Evolutionary conservation across 2,888 invertebrate genomes (phyloP).

Genomic region (Deilephila porcellus): DNA sequence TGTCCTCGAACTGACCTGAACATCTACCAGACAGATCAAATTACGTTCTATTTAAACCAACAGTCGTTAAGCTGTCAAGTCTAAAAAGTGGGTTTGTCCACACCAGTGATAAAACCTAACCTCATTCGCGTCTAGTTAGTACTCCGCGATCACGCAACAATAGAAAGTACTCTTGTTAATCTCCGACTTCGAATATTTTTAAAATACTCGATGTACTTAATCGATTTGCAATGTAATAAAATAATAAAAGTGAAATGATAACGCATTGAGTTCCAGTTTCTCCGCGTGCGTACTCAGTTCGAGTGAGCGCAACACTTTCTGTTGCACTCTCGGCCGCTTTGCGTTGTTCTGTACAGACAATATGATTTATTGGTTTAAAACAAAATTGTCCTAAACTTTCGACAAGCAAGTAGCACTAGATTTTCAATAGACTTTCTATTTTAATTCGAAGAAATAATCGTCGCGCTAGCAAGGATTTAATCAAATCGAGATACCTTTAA

Average conservation of each 20-base stretch:
- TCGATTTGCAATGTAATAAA: conserved; percentile 22
- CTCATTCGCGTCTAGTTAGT: neutral
- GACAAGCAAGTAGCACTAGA: neutral
- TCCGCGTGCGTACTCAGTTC: neutral
- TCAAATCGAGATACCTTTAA: neutral
- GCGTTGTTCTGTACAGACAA: conserved; percentile 6
- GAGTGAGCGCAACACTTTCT: conserved; percentile 7
- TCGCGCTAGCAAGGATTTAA: neutral
- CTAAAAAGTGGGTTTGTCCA: neutral
- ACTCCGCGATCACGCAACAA: conserved; percentile 9
- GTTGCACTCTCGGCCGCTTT: neutral
- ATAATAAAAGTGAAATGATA: conserved; percentile 27
- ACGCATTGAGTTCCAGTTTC: conserved; percentile 5
- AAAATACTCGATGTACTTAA: conserved; percentile 1
- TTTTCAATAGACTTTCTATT: neutral
- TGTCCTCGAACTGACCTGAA: too few species aligned
- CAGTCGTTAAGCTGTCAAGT: too few species aligned
- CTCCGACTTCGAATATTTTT: neutral
- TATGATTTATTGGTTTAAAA: conserved; percentile 15
- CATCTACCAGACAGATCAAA: too few species aligned
- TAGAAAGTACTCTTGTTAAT: conserved; percentile 12
- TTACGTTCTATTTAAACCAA: too few species aligned
- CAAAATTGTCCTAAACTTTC: neutral
- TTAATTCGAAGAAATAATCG: neutral
- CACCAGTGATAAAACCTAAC: neutral